Conservation (phyloP, 2,113 vertebrate genomes). For the rabbit (Oryctolagus cuniculus) region DNA sequence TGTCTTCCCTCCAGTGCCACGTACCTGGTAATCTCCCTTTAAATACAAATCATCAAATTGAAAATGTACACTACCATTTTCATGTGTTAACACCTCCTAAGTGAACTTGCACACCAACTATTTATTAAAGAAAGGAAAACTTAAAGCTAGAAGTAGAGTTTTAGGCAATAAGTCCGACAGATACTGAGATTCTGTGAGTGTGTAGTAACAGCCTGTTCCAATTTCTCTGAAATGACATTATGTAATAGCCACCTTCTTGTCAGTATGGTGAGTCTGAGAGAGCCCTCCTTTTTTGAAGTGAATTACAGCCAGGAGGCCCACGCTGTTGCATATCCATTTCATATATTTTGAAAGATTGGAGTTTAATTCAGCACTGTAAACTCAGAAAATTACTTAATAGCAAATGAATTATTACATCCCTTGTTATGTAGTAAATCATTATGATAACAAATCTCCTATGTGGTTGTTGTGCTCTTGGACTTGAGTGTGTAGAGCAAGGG, state of each 20-base stretch:
- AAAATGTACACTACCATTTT: neutral
- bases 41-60: constrained; percentile 15
- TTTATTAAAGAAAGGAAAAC: neutral
- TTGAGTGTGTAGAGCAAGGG: neutral
- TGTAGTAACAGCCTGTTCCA: neutral
- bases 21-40: neutral
- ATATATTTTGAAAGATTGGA: constrained; percentile 54
- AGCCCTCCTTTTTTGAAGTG: constrained; percentile 40
- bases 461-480: constrained; percentile 20
- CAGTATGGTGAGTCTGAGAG: neutral
- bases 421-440: constrained; percentile 62
- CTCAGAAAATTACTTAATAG: constrained; percentile 70
- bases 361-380: constrained; percentile 35
- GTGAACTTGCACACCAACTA: neutral
- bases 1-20: neutral
- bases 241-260: neutral
- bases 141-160: neutral
- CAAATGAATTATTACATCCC: constrained; percentile 64
- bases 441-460: constrained; percentile 54
- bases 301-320: neutral
- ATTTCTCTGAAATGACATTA: neutral
- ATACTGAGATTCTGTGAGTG: neutral
- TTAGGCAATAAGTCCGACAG: neutral
- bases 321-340: neutral
- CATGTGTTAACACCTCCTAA: neutral